Evolutionary conservation across 2,888 invertebrate species (phyloP), one percentile per base, ranked within the genome.

Genomic region (Papilio protenor): DNA sequence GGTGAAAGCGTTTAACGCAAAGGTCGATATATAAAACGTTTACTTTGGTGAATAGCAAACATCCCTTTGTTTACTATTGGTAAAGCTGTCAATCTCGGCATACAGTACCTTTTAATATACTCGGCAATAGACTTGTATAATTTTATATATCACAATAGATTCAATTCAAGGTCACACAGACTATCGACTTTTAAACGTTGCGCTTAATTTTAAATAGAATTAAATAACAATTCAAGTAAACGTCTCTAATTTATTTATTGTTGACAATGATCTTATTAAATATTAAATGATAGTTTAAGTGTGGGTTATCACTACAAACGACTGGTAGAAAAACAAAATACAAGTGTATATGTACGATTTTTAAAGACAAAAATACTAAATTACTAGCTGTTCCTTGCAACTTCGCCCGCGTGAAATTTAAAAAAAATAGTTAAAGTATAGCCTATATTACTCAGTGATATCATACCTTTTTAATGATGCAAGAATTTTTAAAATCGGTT

Each of bases 11-110:
- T 69, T 69, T 69, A 12, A 40, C 21, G 21, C 12, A 40, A 40
- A 69, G 40, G 66, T 69, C 66, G 40, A 66, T 45, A 45, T 66
- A 4, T 66, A 66, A 45, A 69, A 69, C n/a, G 66, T 69, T 69
- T 69, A 69, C 66, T 45, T 45, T 69, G 12, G 45, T 45, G 45
- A 45, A 69, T 45, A 69, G 45, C 66, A 45, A 45, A 69, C 40
- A 45, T 69, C 21, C 45, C 45, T 69, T 69, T 69, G 45, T 45
- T 69, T 69, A 33, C 66, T 45, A 8, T 18, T 45, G 45, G 66
- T 69, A 69, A 69, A 45, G 45, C 45, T 45, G 45, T 4, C 66
- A 33, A 40, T 66, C 18, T 40, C n/a, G 66, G n/a, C 40, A n/a
- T 33, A 33, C 27, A 8, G 14, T 33, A 61, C 33, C n/a, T 40